A percentile compares a stretch with the other conserved stretches of the same genome.
Evolutionary conservation across 2,797 vertebrate species (phyloP).

Genomic region (Sciurus carolinensis): DNA sequence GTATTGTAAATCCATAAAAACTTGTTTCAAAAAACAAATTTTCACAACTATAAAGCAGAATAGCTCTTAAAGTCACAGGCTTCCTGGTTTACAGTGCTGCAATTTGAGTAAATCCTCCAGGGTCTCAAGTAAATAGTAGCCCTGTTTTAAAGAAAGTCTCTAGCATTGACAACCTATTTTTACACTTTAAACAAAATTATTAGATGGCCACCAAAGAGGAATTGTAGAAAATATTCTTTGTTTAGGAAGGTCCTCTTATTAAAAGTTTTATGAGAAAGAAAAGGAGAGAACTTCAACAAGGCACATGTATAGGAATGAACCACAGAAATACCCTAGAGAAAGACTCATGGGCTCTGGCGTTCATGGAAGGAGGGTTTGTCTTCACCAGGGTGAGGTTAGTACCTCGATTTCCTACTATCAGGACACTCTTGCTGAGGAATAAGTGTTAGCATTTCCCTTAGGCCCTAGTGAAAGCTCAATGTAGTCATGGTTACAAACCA

Average conservation of each 20-base stretch:
- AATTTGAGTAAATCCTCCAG: slow-evolving; percentile 43
- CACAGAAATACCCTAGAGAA: not conserved
- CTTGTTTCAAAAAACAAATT: slow-evolving; percentile 62
- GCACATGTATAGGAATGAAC: not conserved
- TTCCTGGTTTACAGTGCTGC: not conserved
- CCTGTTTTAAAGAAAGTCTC: slow-evolving; percentile 50
- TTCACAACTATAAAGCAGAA: slow-evolving; percentile 47
- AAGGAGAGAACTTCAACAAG: not conserved
- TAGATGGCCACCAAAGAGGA: slow-evolving; percentile 70
- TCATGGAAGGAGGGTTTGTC: slow-evolving; percentile 62
- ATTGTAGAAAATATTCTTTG: slow-evolving; percentile 71
- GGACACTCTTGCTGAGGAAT: not conserved
- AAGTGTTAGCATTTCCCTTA: slow-evolving; percentile 60
- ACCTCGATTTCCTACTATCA: slow-evolving; percentile 74
- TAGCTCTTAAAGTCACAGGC: not conserved
- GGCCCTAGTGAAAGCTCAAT: slow-evolving; percentile 64
- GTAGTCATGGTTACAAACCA: slow-evolving; percentile 57
- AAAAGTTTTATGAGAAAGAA: slow-evolving; percentile 61
- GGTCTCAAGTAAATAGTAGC: not conserved
- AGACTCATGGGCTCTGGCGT: not conserved
- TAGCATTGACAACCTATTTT: slow-evolving; percentile 65
- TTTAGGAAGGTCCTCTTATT: slow-evolving; percentile 62
- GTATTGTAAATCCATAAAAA: slow-evolving; percentile 56
- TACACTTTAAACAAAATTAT: slow-evolving; percentile 45
- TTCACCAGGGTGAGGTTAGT: slow-evolving; percentile 68